Conservation (phyloP, 2,888 invertebrate genomes). For the Lysandra coridon region DNA sequence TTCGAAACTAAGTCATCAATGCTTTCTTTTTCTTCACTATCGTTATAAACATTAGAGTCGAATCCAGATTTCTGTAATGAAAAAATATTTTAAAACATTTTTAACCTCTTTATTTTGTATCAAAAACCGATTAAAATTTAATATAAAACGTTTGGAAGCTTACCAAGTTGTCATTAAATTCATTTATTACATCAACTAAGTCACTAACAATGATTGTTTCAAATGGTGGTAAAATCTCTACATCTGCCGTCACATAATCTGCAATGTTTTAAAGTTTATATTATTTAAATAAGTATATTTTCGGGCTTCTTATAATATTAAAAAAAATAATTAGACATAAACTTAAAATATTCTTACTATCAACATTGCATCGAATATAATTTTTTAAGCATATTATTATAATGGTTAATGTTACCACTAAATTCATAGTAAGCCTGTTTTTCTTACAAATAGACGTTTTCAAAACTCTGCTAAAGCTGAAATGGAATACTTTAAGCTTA, state of each 20-base stretch:
- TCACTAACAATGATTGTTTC: constrained; percentile 69
- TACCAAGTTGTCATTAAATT: constrained; percentile 62
- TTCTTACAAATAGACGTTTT: not conserved
- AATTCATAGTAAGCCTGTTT: constrained; percentile 34
- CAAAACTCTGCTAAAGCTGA: not conserved
- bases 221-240: constrained; percentile 61
- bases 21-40: constrained; percentile 65
- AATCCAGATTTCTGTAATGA: constrained; percentile 55
- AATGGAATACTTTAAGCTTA: not conserved
- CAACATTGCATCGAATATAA: constrained; percentile 50
- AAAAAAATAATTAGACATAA: not conserved
- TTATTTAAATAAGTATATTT: not conserved
- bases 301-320: not conserved
- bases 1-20: constrained; percentile 65
- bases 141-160: constrained; percentile 41
- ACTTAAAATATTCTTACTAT: constrained; percentile 54
- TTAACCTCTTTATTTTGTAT: not conserved
- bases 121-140: not conserved
- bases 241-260: constrained; percentile 59
- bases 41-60: constrained; percentile 51
- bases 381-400: constrained; percentile 44
- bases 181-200: constrained; percentile 67
- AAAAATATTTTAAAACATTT: not conserved
- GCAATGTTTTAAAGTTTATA: constrained; percentile 24
- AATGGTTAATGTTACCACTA: constrained; percentile 40